These are phyloP conservation scores for Scyliorhinus canicula DNA, from an alignment of 2,797 vertebrate species.

Conservation along the genomic window DNA sequence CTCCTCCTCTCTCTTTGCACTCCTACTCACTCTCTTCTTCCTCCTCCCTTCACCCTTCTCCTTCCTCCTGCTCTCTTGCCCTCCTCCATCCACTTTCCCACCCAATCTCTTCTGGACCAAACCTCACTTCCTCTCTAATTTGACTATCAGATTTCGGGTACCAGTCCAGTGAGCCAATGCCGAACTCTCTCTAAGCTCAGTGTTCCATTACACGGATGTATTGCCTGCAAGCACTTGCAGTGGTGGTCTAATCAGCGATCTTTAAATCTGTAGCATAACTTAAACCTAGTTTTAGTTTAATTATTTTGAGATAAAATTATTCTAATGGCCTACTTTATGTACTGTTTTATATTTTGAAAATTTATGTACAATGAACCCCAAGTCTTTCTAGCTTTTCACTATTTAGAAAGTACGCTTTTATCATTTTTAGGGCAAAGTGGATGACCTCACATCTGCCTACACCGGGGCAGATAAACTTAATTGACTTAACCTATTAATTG, in stretches of 20 bases:
- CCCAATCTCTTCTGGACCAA: neutral
- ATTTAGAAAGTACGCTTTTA: neutral
- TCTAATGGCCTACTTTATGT: neutral
- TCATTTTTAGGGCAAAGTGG: neutral
- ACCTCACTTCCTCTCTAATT: neutral
- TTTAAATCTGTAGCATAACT: neutral
- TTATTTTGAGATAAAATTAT: neutral
- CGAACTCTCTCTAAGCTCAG: neutral
- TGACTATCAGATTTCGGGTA: neutral
- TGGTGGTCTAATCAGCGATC: neutral
- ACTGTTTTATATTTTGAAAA: neutral
- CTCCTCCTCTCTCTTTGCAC: no score
- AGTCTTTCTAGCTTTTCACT: neutral
- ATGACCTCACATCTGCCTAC: neutral
- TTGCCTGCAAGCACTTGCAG: neutral
- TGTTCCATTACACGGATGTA: neutral
- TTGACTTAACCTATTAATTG: neutral
- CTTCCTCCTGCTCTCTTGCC: neutral
- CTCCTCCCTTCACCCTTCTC: no score
- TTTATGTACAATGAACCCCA: neutral
- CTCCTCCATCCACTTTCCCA: no score
- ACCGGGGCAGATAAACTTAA: neutral
- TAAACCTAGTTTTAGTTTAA: neutral
- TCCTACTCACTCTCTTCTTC: no score
- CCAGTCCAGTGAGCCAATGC: neutral